Conservation (phyloP, 1,140 invertebrate species). For the Polyergus mexicanus region DNA sequence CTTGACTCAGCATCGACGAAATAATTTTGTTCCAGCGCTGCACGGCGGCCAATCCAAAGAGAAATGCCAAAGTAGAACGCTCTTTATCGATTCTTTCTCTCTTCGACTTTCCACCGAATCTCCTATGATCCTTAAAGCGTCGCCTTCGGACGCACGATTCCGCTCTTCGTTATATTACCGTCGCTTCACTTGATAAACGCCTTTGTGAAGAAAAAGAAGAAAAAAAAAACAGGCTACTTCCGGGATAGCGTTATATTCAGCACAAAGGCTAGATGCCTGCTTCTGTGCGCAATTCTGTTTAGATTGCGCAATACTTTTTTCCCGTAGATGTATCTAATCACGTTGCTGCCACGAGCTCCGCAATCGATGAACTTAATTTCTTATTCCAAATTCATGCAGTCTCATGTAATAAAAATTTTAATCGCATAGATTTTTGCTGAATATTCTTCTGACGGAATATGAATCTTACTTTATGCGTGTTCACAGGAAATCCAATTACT, state of each 20-base stretch:
- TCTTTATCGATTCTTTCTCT: constrained; percentile 31
- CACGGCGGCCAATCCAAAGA: constrained; percentile 46
- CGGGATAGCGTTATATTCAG: not conserved
- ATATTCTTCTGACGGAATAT: not conserved
- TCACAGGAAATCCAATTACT: not conserved
- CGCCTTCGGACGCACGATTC: constrained; percentile 50
- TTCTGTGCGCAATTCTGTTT: constrained; percentile 24
- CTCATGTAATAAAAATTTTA: constrained; percentile 18
- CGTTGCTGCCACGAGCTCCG: not conserved
- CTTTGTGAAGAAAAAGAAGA: constrained; percentile 16
- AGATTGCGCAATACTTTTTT: constrained; percentile 5
- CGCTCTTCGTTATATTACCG: constrained; percentile 55
- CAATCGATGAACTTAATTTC: constrained; percentile 9
- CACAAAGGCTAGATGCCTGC: constrained; percentile 36
- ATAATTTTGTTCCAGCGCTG: constrained; percentile 55
- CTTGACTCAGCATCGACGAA: constrained; percentile 61
- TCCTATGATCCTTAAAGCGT: constrained; percentile 56
- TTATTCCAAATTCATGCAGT: constrained; percentile 12
- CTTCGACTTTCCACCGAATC: constrained; percentile 33
- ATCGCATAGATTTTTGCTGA: not conserved
- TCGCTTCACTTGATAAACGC: constrained; percentile 55
- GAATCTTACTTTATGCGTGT: not conserved
- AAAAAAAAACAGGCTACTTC: not conserved
- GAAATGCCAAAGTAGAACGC: constrained; percentile 52
- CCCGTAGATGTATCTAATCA: constrained; percentile 34